A percentile compares a stretch with the other conserved stretches of the same genome.
These are phyloP conservation scores for Cairina moschata DNA, from an alignment of 2,113 vertebrate species.

Conservation along the genomic window DNA sequence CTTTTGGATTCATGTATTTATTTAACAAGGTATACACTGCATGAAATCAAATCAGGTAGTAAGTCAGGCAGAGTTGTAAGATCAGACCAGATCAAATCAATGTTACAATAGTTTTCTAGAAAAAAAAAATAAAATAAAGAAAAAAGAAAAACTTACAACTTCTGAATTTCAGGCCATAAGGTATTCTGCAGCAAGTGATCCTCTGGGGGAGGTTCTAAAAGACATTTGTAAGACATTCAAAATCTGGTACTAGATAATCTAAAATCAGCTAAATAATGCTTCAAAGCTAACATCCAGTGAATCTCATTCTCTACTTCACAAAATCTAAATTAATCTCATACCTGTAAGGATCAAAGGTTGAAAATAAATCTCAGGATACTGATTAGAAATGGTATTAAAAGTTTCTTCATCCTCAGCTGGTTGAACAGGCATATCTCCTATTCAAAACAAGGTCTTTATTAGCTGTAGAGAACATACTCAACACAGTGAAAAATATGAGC, in stretches of 20 bases:
- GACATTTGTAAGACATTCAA: background rate
- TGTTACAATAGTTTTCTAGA: background rate
- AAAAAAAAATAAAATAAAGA: background rate
- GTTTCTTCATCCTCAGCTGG: slow-evolving; percentile 71
- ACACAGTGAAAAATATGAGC: background rate
- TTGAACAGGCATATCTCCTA: slow-evolving; percentile 80
- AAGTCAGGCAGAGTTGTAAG: background rate
- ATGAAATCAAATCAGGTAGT: background rate
- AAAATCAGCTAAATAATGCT: background rate
- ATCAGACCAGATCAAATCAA: background rate
- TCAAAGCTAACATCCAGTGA: background rate
- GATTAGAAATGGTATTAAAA: slow-evolving; percentile 81
- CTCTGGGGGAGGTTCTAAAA: slow-evolving; percentile 93
- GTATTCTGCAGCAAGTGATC: slow-evolving; percentile 98
- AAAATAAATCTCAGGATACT: slow-evolving; percentile 90
- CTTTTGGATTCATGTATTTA: background rate
- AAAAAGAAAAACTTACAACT: slow-evolving; percentile 86
- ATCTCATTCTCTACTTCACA: background rate
- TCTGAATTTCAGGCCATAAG: slow-evolving; percentile 97
- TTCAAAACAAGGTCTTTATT: slow-evolving; percentile 53
- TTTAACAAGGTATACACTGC: background rate
- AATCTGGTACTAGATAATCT: background rate
- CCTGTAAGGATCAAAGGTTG: slow-evolving; percentile 88
- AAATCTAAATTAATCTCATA: slow-evolving; percentile 65
- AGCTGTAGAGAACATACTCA: background rate